phyloP scores from a whole-genome alignment of 2,888 invertebrate species.

The Leptothorax acervorum region DNA sequence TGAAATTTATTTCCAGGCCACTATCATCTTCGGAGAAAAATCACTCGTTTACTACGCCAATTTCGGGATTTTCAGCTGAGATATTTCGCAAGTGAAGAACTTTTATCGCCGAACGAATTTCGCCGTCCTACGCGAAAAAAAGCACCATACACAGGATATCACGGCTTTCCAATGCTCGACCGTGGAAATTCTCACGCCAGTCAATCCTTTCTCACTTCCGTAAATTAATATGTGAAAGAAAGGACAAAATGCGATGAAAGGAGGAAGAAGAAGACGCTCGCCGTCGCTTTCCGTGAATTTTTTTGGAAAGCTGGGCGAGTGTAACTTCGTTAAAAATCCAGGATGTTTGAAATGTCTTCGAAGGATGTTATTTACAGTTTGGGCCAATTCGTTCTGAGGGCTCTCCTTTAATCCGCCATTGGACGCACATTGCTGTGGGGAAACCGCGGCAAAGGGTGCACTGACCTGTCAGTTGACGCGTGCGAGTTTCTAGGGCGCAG shows the following conservation, averaged over 20 bases:
- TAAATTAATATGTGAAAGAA: neutral
- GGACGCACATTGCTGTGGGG: neutral
- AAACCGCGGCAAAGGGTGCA: conserved; percentile 57
- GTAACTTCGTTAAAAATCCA: neutral
- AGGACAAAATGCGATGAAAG: neutral
- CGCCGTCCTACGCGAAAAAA: neutral
- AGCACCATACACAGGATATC: neutral
- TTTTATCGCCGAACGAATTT: neutral
- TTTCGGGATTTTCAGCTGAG: neutral
- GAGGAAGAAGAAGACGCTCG: neutral
- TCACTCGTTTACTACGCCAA: neutral
- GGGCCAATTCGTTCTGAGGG: neutral
- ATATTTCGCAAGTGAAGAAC: conserved; percentile 1
- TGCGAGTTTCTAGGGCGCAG: conserved; percentile 55
- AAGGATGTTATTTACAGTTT: neutral
- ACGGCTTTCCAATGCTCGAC: neutral
- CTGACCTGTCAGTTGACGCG: conserved; percentile 79
- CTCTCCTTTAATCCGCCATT: conserved; percentile 27
- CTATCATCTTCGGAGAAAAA: neutral
- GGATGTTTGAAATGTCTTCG: neutral
- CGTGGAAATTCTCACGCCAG: neutral
- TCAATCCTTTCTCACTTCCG: neutral
- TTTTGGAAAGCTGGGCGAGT: neutral
- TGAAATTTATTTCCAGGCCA: neutral
- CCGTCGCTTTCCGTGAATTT: neutral